Conservation (phyloP, 2,888 invertebrate species). For the Gerris lacustris region DNA sequence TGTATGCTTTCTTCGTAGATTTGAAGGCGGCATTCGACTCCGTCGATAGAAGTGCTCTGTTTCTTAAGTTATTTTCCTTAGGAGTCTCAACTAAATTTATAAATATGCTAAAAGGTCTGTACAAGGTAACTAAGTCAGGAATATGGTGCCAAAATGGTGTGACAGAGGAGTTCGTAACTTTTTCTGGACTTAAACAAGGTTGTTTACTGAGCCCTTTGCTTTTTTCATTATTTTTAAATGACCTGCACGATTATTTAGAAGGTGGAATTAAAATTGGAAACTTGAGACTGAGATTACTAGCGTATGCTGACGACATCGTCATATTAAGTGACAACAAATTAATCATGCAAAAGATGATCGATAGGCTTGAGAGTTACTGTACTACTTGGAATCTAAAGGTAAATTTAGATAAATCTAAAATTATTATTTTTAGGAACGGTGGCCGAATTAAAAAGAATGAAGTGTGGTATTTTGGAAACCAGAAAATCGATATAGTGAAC, state of each 20-base stretch:
- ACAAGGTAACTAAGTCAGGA: conserved; percentile 17
- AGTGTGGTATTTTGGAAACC: too few species aligned
- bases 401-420: too few species aligned
- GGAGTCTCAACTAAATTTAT: conserved; percentile 21
- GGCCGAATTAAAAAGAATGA: too few species aligned
- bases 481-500: too few species aligned
- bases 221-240: conserved; percentile 21
- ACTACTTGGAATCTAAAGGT: too few species aligned
- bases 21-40: conserved; percentile 26
- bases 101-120: conserved; percentile 17
- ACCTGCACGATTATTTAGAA: conserved; percentile 20
- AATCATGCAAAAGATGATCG: too few species aligned
- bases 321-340: too few species aligned
- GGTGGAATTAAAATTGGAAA: conserved; percentile 18
- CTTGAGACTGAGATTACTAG: too few species aligned
- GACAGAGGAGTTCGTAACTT: conserved; percentile 19
- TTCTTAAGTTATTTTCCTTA: conserved; percentile 21
- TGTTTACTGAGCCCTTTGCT: conserved; percentile 23
- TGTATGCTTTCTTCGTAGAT: conserved; percentile 22
- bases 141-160: conserved; percentile 21
- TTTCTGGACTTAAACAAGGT: conserved; percentile 24
- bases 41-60: conserved; percentile 22
- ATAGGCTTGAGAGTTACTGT: too few species aligned
- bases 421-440: too few species aligned
- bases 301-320: too few species aligned